phyloP scores from a whole-genome alignment of 1,140 invertebrate genomes.

The Hyphantria cunea region DNA sequence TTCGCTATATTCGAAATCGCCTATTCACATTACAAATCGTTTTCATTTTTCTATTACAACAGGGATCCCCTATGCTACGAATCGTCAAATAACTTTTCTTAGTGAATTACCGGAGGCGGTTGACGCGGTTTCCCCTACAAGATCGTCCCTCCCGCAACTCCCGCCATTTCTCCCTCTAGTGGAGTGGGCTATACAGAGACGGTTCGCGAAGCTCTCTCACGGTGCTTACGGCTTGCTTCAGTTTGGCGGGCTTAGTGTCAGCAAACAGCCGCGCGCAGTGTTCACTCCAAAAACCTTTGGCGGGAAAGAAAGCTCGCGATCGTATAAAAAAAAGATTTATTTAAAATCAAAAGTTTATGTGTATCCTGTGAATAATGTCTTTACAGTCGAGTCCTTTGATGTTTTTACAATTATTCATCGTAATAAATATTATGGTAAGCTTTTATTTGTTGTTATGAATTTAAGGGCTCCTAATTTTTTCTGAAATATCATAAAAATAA shows the following conservation, averaged over 20 bases:
- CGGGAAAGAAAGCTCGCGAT: conserved; percentile 57
- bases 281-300: conserved; percentile 48
- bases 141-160: conserved; percentile 73
- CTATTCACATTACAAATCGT: conserved; percentile 45
- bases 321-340: conserved; percentile 37
- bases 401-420: conserved; percentile 53
- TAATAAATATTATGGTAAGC: conserved; percentile 67
- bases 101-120: conserved; percentile 77
- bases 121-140: conserved; percentile 74
- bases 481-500: too few relatives aligned
- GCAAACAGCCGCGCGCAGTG: conserved; percentile 56
- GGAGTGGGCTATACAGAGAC: conserved; percentile 75
- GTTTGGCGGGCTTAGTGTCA: conserved; percentile 74
- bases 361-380: conserved; percentile 60
- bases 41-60: conserved; percentile 63
- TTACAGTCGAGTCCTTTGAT: conserved; percentile 41
- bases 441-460: conserved; percentile 18
- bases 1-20: conserved; percentile 27
- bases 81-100: conserved; percentile 79
- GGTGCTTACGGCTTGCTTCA: conserved; percentile 65
- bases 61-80: conserved; percentile 55
- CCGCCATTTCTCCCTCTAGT: conserved; percentile 72
- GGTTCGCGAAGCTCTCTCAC: conserved; percentile 75
- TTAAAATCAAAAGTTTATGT: conserved; percentile 49
- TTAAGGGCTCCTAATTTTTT: too few relatives aligned